phyloP scores from a whole-genome alignment of 2,888 invertebrate species.

The Tetragnatha montana region DNA sequence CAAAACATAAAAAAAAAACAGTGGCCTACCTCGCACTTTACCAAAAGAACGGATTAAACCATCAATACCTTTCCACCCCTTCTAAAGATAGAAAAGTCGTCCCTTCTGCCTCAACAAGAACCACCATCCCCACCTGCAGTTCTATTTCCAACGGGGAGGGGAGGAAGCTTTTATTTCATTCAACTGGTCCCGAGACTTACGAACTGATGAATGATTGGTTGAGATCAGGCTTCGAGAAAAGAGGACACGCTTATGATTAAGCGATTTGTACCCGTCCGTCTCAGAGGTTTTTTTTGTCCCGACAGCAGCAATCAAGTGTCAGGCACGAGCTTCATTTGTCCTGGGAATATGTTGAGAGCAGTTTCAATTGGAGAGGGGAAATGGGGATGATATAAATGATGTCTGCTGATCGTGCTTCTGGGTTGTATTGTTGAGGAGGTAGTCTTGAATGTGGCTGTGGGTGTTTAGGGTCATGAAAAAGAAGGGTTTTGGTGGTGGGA shows the following conservation, averaged over 20 bases:
- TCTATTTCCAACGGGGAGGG: neutral
- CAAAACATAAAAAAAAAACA: neutral
- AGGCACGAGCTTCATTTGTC: neutral
- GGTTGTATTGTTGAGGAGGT: too few species aligned
- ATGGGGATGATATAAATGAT: too few species aligned
- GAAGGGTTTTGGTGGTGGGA: too few species aligned
- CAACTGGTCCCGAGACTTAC: neutral
- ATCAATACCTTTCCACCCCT: neutral
- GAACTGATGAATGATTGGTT: neutral
- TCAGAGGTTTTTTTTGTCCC: neutral
- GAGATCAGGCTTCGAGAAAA: neutral
- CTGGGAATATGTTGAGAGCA: neutral
- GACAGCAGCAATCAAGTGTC: neutral
- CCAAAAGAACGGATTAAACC: neutral
- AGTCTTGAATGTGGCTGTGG: too few species aligned
- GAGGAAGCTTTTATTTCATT: neutral
- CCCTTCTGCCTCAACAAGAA: neutral
- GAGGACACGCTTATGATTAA: conserved; percentile 52
- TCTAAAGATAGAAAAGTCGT: neutral
- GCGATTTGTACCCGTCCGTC: conserved; percentile 39
- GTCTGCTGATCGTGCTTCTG: too few species aligned
- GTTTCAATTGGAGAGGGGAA: neutral
- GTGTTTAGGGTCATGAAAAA: too few species aligned
- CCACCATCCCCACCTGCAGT: neutral
- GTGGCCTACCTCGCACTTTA: neutral